Evolutionary conservation across 2,113 vertebrate species (phyloP).

Genomic region (Spermophilus dauricus): DNA sequence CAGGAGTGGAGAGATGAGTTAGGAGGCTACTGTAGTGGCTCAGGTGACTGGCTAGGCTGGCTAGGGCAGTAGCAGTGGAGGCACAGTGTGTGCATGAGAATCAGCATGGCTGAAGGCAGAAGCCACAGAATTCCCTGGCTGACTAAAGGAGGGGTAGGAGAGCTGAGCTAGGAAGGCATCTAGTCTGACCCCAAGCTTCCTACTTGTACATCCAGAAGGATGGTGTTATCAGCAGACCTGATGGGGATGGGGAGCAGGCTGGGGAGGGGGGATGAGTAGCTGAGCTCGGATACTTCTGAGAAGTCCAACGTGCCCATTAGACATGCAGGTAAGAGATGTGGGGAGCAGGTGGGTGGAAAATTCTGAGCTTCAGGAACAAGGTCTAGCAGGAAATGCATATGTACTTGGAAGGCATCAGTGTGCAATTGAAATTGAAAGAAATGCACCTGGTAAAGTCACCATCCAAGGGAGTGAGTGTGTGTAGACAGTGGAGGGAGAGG

Average conservation of each 20-base stretch:
- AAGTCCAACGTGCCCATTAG: background rate
- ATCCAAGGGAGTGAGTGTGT: too few relatives aligned
- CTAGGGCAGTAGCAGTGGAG: background rate
- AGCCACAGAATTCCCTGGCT: background rate
- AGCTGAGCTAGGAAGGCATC: background rate
- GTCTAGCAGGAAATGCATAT: fast-evolving
- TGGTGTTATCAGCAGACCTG: background rate
- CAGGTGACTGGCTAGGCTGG: background rate
- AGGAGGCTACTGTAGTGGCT: fast-evolving
- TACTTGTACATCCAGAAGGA: background rate
- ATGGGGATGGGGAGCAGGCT: fast-evolving
- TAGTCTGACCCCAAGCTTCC: background rate
- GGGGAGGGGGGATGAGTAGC: background rate
- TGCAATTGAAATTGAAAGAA: background rate
- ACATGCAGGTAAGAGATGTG: background rate
- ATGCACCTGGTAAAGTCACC: background rate
- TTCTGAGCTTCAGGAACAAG: background rate
- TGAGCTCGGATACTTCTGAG: background rate
- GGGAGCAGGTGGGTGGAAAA: background rate
- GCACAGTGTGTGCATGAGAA: background rate
- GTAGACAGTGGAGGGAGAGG: background rate
- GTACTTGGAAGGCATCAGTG: background rate
- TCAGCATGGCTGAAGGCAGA: background rate
- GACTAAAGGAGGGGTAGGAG: background rate
- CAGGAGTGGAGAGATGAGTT: background rate